Percentiles rank a stretch among this genome's conserved stretches.
Evolutionary conservation across 2,113 vertebrate genomes (phyloP).

Genomic region (Prunella himalayana): DNA sequence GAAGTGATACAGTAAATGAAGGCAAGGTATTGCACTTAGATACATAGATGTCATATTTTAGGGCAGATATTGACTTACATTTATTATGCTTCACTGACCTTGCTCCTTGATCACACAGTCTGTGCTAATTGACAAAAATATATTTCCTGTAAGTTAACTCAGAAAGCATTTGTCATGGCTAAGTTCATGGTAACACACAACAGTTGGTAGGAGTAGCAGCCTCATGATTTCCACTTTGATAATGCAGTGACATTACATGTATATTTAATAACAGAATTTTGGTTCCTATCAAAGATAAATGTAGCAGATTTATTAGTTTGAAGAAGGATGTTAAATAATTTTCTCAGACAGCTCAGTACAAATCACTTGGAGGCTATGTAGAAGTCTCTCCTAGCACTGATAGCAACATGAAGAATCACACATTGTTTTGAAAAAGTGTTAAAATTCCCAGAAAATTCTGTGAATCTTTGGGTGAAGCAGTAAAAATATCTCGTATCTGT

Average conservation of each 20-base stretch:
- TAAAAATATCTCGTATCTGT: conserved; percentile 54
- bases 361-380: conserved; percentile 27
- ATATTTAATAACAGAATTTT: conserved; percentile 19
- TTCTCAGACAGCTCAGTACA: conserved; percentile 1
- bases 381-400: conserved; percentile 13
- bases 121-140: neutral
- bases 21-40: neutral
- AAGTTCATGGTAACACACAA: neutral
- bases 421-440: conserved; percentile 52
- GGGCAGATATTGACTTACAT: neutral
- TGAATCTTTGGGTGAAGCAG: conserved; percentile 32
- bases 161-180: neutral
- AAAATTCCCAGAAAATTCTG: conserved; percentile 62
- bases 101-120: neutral
- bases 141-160: neutral
- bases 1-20: neutral
- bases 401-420: conserved; percentile 40
- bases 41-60: neutral
- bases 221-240: conserved; percentile 22
- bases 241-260: conserved; percentile 29
- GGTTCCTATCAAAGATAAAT: conserved; percentile 9
- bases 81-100: neutral
- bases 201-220: neutral
- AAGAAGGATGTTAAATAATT: conserved; percentile 51
- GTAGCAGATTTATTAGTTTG: conserved; percentile 55